A percentile compares a stretch with the other conserved stretches of the same genome.
phyloP scores from a whole-genome alignment of 1,140 invertebrate genomes.

The Drosophila pectinifera region DNA sequence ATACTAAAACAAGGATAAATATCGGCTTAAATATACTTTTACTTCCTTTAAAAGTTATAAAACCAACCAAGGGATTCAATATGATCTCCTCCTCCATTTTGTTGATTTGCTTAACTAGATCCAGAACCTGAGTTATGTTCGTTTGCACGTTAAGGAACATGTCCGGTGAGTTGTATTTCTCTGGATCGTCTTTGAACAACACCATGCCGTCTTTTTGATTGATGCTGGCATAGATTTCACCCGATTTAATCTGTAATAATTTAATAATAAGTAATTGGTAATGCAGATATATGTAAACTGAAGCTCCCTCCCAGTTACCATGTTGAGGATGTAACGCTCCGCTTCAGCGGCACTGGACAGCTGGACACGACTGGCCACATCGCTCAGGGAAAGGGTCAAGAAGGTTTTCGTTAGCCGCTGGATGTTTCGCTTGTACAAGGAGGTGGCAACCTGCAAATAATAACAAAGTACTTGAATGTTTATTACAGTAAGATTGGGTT shows the following conservation, averaged over 20 bases:
- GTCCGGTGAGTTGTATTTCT: conserved; percentile 95
- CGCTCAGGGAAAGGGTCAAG: conserved; percentile 95
- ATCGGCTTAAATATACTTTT: not conserved
- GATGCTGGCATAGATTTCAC: conserved; percentile 98
- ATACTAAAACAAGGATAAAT: conserved; percentile 86
- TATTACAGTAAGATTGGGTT: no score
- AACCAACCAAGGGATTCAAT: conserved; percentile 91
- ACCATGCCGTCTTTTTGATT: conserved; percentile 99
- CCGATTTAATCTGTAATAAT: conserved; percentile 94
- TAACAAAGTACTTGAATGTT: not conserved
- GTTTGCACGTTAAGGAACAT: conserved; percentile 95
- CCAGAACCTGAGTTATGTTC: conserved; percentile 94
- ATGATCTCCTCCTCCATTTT: conserved; percentile 98
- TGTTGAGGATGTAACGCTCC: conserved; percentile 97
- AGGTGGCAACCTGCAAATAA: conserved; percentile 90
- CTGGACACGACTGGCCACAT: conserved; percentile 96
- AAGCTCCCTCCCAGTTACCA: conserved; percentile 87
- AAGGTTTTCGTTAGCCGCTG: conserved; percentile 98
- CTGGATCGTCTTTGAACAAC: conserved; percentile 97
- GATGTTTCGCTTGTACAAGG: conserved; percentile 98
- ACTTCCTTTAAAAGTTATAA: fast-evolving
- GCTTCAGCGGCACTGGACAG: conserved; percentile 93
- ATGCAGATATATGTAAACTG: not conserved
- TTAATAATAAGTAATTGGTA: not conserved
- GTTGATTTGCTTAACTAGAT: conserved; percentile 93